These are phyloP conservation scores for Polypedilum pembai DNA, from an alignment of 1,140 invertebrate species.

Conservation along the genomic window DNA sequence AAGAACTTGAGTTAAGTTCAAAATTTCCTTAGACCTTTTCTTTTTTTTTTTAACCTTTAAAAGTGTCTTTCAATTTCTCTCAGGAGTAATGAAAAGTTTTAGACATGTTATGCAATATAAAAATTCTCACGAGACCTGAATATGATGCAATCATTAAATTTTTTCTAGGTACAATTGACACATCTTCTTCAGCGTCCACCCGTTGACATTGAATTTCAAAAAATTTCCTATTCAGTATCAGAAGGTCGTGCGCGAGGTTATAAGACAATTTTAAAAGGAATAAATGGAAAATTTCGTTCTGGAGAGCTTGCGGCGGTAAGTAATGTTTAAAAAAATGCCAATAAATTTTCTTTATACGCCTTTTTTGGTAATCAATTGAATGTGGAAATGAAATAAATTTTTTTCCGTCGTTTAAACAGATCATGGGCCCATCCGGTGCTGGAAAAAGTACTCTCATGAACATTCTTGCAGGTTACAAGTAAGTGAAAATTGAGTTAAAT, in stretches of 20 bases:
- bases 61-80: neutral
- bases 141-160: neutral
- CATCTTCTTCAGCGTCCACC: conserved; percentile 73
- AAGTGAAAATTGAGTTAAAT: conserved; percentile 42
- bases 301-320: conserved; percentile 65
- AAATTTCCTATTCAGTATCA: conserved; percentile 76
- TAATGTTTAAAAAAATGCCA: neutral
- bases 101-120: neutral
- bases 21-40: neutral
- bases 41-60: neutral
- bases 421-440: conserved; percentile 50
- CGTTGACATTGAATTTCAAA: conserved; percentile 78
- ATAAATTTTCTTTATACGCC: neutral
- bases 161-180: conserved; percentile 51
- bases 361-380: too few relatives aligned
- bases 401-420: neutral
- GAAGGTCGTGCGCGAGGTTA: conserved; percentile 70
- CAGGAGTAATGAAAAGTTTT: neutral
- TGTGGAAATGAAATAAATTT: neutral
- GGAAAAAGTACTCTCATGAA: conserved; percentile 91
- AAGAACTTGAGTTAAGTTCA: neutral
- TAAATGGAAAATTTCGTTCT: conserved; percentile 73
- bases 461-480: conserved; percentile 84
- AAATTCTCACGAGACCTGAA: neutral
- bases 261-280: conserved; percentile 74